Conservation (phyloP, 1,140 invertebrate genomes). For the Apolygus lucorum region DNA sequence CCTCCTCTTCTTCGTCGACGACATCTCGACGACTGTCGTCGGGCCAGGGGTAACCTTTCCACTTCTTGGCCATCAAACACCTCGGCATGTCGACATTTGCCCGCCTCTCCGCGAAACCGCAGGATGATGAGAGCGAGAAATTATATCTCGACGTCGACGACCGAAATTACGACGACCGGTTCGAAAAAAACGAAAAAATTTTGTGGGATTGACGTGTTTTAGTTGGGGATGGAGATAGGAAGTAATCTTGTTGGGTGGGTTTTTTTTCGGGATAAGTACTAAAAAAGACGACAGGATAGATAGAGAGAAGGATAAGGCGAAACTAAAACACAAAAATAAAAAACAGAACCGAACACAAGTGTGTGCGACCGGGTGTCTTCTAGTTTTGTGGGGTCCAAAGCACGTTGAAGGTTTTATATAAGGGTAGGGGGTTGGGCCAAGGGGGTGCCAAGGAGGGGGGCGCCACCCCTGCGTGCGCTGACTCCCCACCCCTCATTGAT, state of each 20-base stretch:
- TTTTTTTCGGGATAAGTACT: background rate
- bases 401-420: conserved; percentile 27
- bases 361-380: conserved; percentile 24
- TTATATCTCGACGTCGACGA: background rate
- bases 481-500: conserved; percentile 24
- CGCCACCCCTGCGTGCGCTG: conserved; percentile 23
- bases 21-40: conserved; percentile 43
- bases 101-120: conserved; percentile 5
- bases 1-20: conserved; percentile 63
- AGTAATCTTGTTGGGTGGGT: background rate
- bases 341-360: conserved; percentile 28
- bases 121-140: background rate
- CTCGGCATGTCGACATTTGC: conserved; percentile 37
- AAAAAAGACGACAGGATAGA: conserved; percentile 12
- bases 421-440: conserved; percentile 15
- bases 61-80: conserved; percentile 71
- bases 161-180: too few species aligned
- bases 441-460: conserved; percentile 25
- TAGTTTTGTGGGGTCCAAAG: conserved; percentile 10
- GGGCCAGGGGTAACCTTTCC: conserved; percentile 75
- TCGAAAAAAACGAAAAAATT: too few species aligned
- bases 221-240: too few species aligned
- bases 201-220: too few species aligned
- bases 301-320: conserved; percentile 29
- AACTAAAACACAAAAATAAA: conserved; percentile 32